Evolutionary conservation across 2,113 vertebrate species (phyloP).

Genomic region (Athene noctua): DNA sequence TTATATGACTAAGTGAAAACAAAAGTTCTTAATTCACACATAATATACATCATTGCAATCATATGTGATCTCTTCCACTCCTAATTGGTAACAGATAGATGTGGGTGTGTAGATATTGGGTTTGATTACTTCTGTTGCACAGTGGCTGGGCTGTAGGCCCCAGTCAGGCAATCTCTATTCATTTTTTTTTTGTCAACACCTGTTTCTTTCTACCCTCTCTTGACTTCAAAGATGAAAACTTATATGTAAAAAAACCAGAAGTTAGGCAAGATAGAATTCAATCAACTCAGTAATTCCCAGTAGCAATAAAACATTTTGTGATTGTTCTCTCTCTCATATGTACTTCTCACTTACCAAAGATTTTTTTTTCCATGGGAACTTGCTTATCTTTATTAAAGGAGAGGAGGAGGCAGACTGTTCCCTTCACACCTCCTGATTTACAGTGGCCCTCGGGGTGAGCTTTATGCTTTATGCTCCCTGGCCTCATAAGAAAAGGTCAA

Average conservation of each 20-base stretch:
- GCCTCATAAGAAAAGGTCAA: background rate
- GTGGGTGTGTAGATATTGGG: background rate
- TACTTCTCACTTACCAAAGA: background rate
- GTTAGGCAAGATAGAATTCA: background rate
- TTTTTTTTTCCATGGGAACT: background rate
- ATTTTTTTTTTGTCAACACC: background rate
- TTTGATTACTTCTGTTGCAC: background rate
- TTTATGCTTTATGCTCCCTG: background rate
- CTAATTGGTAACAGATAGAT: background rate
- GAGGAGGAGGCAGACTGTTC: background rate
- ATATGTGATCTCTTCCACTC: background rate
- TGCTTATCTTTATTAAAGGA: background rate
- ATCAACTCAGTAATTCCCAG: background rate
- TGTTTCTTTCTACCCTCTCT: background rate
- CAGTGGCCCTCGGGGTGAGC: background rate
- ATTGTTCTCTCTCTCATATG: background rate
- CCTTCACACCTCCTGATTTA: background rate
- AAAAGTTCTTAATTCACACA: background rate
- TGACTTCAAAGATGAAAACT: slow-evolving; percentile 6
- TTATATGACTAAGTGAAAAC: background rate
- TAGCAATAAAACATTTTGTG: background rate
- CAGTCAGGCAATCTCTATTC: background rate
- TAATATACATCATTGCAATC: background rate
- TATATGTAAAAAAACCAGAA: background rate
- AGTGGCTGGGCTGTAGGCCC: background rate